A percentile compares a stretch with the other conserved stretches of the same genome.
These are phyloP conservation scores for Ganaspis brasiliensis DNA, from an alignment of 2,888 invertebrate genomes.

Conservation along the genomic window DNA sequence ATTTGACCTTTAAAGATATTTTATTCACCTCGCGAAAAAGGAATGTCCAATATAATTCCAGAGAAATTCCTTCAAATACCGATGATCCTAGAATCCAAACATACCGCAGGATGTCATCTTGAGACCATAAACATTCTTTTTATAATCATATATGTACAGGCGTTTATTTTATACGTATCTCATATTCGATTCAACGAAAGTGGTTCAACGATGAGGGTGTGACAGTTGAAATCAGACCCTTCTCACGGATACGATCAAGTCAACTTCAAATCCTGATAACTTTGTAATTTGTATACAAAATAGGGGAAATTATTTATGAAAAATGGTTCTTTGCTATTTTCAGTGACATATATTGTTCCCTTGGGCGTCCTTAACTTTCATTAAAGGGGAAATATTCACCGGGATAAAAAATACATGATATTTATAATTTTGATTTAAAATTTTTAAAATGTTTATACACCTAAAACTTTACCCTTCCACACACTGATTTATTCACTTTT, in stretches of 20 bases:
- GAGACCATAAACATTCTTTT: background rate
- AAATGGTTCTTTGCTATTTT: background rate
- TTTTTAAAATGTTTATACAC: too few species aligned
- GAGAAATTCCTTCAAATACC: slow-evolving; percentile 26
- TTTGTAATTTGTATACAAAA: background rate
- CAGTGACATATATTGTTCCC: background rate
- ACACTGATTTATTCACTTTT: too few species aligned
- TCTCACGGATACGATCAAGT: background rate
- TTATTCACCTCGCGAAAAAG: slow-evolving; percentile 11
- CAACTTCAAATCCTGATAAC: background rate
- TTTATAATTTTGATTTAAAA: too few species aligned
- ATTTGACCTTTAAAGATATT: background rate
- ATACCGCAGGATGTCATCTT: background rate
- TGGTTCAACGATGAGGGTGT: background rate
- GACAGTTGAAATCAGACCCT: slow-evolving; percentile 5
- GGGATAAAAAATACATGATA: too few species aligned
- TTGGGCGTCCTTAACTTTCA: too few species aligned
- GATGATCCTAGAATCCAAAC: slow-evolving; percentile 28
- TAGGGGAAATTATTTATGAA: background rate
- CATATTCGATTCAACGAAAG: slow-evolving; percentile 13
- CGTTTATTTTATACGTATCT: slow-evolving; percentile 4
- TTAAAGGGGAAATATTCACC: too few species aligned
- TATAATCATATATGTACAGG: background rate
- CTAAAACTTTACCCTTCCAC: too few species aligned
- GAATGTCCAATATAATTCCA: slow-evolving; percentile 33